Base-by-base conservation (phyloP, 2,113 vertebrate species). In the Hystrix brachyura region DNA sequence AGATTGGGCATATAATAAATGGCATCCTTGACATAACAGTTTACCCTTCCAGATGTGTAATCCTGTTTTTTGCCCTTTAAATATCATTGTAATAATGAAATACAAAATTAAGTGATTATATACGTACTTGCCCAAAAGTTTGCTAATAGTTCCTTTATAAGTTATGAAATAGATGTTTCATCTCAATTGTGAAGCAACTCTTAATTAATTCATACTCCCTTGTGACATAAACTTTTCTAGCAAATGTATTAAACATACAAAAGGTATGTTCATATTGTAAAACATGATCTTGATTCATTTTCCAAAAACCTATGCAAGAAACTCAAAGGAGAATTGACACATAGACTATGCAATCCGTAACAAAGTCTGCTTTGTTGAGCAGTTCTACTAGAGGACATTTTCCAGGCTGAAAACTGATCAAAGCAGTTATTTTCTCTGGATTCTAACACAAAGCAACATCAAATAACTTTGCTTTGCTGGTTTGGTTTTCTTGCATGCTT, bases 361-460 rank as follows among this genome's bases (percentile, higher is more conserved):
- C 82, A 98, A 97, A 97, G 89, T 53, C 78, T 69, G 69, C n/a
- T 96, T 84, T 85, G 55, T 53, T 83, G 64, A 97, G 86, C 81
- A 57, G 29, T 80, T 96, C 51, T 27, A 97, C 96, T 86, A 96
- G 15, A 96, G 78, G 80, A 93, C 71, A 94, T 97, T 98, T 98
- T 97, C 65, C 96, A 98, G 92, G 71, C 59, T 91, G 72, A 27
- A 94, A 82, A 87, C 86, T 87, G 82, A 98, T 98, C 96, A 94
- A 96, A 97, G 93, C 48, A 34, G 43, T 85, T 97, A 86, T 80
- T 97, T 97, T 96, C 67, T 25, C 65, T 92, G 64, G 60, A 67
- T 97, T 95, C 85, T 92, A 94, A 96, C 72, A 88, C 82, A 96
- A 97, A 95, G 57, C 78, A 84, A 85, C 27, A 96, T 92, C 80